Percentiles rank a stretch among this genome's conserved stretches.
phyloP scores from a whole-genome alignment of 2,888 invertebrate species.

The Caradrina kadenii region DNA sequence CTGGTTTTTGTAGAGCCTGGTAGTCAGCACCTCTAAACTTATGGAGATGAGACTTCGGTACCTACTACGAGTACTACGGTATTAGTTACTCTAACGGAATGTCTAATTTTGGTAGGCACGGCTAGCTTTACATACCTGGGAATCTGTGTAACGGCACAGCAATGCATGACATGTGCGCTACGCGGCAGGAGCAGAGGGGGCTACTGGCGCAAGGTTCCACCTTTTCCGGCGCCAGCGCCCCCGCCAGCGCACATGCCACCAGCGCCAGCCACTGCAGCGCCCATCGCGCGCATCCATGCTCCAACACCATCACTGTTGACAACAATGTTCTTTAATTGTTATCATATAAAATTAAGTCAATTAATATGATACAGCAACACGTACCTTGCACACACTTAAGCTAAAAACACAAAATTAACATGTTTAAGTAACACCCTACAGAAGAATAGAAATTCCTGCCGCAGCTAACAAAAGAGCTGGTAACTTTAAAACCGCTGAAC shows the following conservation, averaged over 20 bases:
- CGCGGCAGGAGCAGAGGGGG: constrained; percentile 93
- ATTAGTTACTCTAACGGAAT: no score
- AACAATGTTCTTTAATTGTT: constrained; percentile 2
- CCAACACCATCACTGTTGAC: constrained; percentile 86
- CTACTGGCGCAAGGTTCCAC: constrained; percentile 92
- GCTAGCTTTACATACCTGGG: constrained; percentile 89
- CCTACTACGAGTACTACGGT: no score
- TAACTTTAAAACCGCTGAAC: no score
- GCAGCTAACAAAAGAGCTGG: no score
- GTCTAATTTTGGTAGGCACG: no score
- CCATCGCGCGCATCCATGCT: constrained; percentile 81
- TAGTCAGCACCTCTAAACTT: not conserved
- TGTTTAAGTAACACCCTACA: no score
- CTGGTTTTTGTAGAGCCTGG: not conserved
- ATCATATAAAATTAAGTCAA: no score
- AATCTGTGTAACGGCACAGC: constrained; percentile 94
- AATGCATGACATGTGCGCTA: constrained; percentile 92
- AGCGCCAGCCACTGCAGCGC: constrained; percentile 84
- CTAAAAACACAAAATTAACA: no score
- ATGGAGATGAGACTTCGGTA: not conserved
- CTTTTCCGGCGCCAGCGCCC: constrained; percentile 83
- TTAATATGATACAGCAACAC: no score
- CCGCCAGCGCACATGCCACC: constrained; percentile 83
- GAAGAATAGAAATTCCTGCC: no score
- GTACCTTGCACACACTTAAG: no score